Percentiles rank a stretch among this genome's conserved stretches.
phyloP scores from a whole-genome alignment of 2,113 vertebrate genomes.

The Brienomyrus brachyistius region DNA sequence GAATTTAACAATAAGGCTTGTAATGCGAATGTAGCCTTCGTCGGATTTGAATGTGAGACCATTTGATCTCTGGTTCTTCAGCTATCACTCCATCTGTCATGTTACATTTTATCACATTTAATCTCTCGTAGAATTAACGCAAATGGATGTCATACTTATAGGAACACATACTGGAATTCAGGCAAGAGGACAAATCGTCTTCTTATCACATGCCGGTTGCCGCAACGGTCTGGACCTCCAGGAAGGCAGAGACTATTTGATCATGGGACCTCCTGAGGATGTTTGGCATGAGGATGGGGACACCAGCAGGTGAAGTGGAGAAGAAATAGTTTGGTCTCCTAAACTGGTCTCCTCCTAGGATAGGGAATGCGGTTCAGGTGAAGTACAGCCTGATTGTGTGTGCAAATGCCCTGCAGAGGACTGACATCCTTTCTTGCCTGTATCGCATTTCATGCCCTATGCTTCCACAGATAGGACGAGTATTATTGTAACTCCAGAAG shows the following conservation, averaged over 20 bases:
- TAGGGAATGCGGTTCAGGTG: background rate
- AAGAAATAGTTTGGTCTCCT: background rate
- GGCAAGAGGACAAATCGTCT: constrained; percentile 41
- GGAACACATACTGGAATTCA: constrained; percentile 48
- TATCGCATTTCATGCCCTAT: background rate
- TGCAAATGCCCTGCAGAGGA: background rate
- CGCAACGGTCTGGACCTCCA: constrained; percentile 47
- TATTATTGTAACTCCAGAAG: background rate
- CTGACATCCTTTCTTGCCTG: background rate
- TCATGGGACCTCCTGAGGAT: constrained; percentile 54
- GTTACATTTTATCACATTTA: background rate
- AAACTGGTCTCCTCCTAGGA: background rate
- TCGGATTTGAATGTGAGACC: background rate
- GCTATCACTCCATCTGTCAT: background rate
- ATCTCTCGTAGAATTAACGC: background rate
- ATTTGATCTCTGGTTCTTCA: background rate
- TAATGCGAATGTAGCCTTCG: background rate
- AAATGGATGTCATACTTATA: background rate
- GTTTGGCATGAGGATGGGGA: constrained; percentile 44
- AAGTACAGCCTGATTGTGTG: background rate
- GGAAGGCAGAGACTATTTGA: constrained; percentile 52
- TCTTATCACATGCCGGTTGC: constrained; percentile 59
- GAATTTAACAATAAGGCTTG: background rate
- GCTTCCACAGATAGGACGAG: background rate
- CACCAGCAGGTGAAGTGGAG: constrained; percentile 44